Evolutionary conservation across 2,113 vertebrate genomes (phyloP).

Genomic region (Ptyas mucosa): DNA sequence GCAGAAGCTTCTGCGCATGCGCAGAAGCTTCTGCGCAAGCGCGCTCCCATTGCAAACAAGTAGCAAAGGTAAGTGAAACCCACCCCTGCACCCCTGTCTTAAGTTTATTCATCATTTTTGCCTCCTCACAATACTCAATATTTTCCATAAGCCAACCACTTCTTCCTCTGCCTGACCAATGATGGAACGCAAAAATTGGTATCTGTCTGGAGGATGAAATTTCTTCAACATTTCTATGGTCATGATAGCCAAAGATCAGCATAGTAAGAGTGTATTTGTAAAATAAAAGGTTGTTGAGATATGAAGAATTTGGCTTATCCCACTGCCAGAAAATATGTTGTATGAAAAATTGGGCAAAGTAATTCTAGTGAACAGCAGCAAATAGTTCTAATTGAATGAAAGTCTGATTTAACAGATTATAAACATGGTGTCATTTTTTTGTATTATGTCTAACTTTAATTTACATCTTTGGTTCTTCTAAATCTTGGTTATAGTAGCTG

Average conservation of each 20-base stretch:
- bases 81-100: not conserved
- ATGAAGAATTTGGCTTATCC: not conserved
- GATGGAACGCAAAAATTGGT: not conserved
- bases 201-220: not conserved
- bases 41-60: too few species aligned
- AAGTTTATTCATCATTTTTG: not conserved
- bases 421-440: not conserved
- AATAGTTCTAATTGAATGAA: not conserved
- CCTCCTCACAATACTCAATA: not conserved
- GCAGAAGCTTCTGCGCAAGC: too few species aligned
- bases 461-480: not conserved
- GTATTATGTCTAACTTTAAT: not conserved
- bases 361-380: not conserved
- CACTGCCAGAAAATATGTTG: not conserved
- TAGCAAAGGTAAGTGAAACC: too few species aligned
- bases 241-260: not conserved
- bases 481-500: not conserved
- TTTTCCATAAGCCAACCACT: not conserved
- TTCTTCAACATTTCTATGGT: not conserved
- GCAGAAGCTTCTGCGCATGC: too few species aligned
- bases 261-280: not conserved
- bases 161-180: not conserved
- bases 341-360: not conserved
- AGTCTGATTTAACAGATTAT: not conserved
- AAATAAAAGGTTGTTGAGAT: not conserved